These are phyloP conservation scores for Buathra laborator DNA, from an alignment of 2,888 invertebrate species.

Conservation along the genomic window DNA sequence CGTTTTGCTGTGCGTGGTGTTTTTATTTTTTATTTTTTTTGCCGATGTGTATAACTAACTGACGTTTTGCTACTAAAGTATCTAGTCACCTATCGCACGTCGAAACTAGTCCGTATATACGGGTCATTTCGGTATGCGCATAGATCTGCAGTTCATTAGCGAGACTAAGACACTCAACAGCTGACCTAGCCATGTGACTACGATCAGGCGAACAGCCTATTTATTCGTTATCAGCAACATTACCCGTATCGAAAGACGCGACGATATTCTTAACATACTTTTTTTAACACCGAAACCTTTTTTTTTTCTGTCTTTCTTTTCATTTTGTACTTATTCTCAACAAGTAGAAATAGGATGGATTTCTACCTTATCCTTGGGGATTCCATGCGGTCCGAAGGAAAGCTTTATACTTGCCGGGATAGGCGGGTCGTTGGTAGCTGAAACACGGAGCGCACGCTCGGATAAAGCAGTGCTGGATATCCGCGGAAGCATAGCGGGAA, in stretches of 20 bases:
- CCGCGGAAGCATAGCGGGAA: conserved; percentile 59
- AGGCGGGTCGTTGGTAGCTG: conserved; percentile 36
- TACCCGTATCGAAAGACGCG: conserved; percentile 55
- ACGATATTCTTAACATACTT: neutral
- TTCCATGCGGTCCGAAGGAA: conserved; percentile 47
- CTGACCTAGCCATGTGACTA: conserved; percentile 31
- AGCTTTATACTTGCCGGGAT: conserved; percentile 44
- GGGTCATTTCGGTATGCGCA: conserved; percentile 66
- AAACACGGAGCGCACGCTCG: conserved; percentile 57
- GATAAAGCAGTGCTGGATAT: conserved; percentile 70
- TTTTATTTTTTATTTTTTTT: neutral
- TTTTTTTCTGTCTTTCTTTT: no score
- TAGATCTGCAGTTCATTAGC: conserved; percentile 41
- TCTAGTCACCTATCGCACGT: conserved; percentile 51
- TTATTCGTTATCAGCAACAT: conserved; percentile 27
- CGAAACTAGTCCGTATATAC: conserved; percentile 53
- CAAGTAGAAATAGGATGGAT: conserved; percentile 35
- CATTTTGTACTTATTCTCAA: neutral
- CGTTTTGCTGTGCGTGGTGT: neutral
- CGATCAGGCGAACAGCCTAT: neutral
- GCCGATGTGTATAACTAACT: conserved; percentile 16
- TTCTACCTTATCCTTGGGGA: conserved; percentile 71
- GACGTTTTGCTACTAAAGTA: conserved; percentile 40
- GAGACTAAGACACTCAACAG: conserved; percentile 48
- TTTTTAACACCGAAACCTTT: neutral